These are phyloP conservation scores for Ursus arctos DNA, from an alignment of 2,113 vertebrate genomes.

Conservation along the genomic window DNA sequence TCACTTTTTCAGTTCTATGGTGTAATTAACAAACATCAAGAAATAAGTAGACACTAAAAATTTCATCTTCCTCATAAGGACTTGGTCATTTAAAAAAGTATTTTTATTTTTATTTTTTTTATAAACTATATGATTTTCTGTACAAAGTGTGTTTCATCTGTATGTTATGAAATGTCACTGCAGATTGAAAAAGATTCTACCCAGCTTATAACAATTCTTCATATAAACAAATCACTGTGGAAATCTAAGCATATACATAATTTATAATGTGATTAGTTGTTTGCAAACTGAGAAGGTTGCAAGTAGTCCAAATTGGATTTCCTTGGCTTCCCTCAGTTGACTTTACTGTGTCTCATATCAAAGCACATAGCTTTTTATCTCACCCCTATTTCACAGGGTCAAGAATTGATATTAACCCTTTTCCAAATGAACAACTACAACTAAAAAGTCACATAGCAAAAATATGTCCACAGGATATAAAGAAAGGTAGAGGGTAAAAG, in stretches of 20 bases:
- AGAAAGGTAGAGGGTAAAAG: conserved; percentile 51
- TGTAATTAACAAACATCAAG: not conserved
- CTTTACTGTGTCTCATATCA: conserved; percentile 62
- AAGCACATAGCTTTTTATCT: conserved; percentile 80
- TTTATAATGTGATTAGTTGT: conserved; percentile 66
- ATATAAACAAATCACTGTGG: conserved; percentile 36
- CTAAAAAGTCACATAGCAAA: conserved; percentile 76
- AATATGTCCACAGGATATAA: conserved; percentile 63
- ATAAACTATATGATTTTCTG: not conserved
- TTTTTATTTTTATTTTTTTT: not conserved
- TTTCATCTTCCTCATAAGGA: not conserved
- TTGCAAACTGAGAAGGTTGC: conserved; percentile 41
- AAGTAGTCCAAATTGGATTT: conserved; percentile 40
- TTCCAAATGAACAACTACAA: conserved; percentile 71
- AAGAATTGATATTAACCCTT: conserved; percentile 83
- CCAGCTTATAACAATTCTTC: not conserved
- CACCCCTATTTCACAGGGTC: conserved; percentile 85
- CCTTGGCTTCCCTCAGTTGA: conserved; percentile 43
- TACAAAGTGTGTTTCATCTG: not conserved
- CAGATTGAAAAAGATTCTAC: not conserved
- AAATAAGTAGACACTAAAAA: not conserved
- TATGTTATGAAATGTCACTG: not conserved
- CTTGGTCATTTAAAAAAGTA: not conserved
- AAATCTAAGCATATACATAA: conserved; percentile 67
- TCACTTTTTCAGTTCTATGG: not conserved